These are phyloP conservation scores for Trachemys scripta DNA, from an alignment of 2,113 vertebrate species.

Conservation along the genomic window DNA sequence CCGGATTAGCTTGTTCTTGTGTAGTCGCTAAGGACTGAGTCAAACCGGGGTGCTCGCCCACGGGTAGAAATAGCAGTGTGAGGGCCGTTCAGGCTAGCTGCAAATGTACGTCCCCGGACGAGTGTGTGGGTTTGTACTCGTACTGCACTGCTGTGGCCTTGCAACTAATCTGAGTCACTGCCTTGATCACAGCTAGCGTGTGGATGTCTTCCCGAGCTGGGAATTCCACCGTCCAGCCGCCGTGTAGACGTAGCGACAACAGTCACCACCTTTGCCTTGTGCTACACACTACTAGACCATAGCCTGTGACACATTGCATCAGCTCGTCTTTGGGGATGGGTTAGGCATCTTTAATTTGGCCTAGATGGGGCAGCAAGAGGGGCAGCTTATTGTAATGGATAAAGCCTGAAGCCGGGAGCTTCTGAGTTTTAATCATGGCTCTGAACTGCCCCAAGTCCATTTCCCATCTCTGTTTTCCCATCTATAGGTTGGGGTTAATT, in stretches of 20 bases:
- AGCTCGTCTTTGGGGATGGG: not conserved
- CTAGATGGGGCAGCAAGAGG: not conserved
- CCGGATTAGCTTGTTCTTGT: not conserved
- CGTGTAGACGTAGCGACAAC: not conserved
- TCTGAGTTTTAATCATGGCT: not conserved
- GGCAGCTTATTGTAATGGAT: not conserved
- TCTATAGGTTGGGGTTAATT: not conserved
- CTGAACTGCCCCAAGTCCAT: not conserved
- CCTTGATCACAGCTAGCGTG: not conserved
- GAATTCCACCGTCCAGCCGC: not conserved
- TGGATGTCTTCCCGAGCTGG: not conserved
- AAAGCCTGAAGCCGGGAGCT: not conserved
- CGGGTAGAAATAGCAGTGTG: not conserved
- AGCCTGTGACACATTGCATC: not conserved
- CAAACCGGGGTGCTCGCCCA: not conserved
- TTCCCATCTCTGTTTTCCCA: not conserved
- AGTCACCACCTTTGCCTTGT: not conserved
- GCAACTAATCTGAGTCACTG: not conserved
- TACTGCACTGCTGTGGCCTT: not conserved
- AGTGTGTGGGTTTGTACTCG: not conserved
- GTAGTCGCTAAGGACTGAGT: not conserved
- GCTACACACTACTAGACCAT: not conserved
- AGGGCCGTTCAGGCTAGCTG: not conserved
- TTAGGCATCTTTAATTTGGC: not conserved
- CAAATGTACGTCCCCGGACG: not conserved